Evolutionary conservation across 2,888 invertebrate genomes (phyloP), one percentile per base, ranked within the genome.

Genomic region (Pachydiplax longipennis): DNA sequence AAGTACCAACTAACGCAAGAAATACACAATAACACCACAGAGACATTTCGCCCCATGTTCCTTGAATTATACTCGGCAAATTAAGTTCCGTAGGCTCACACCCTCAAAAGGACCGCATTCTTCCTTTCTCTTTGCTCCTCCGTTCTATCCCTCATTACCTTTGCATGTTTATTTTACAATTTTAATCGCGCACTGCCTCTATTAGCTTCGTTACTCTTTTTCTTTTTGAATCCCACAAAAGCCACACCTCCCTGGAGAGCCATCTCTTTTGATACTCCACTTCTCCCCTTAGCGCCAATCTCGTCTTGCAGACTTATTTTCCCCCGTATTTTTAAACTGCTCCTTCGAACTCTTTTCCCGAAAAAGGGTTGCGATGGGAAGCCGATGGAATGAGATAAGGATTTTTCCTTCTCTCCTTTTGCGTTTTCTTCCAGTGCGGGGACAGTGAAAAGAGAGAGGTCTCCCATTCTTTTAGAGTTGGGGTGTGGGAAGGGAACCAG

Each of bases 161-260:
- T 48, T 48, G 48, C 87, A 44, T 37, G 25, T 90, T 73, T n/a
- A 40, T 48, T 73, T 90, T 37, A n/a, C 44, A 73, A 73, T 80
- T 48, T 90, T 80, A 90, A 90, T 90, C 90, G 18, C 90, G 18
- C 35, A 18, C 22, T 37, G 25, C 90, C 65, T 18, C 73, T 80
- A 44, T 73, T 73, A 40, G 65, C 90, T 73, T 73, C 90, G 65
- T 90, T 44, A 65, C 44, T 10, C 44, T 44, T 44, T 44, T 44
- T 44, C 6, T 40, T 2, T 6, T n/a, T n/a, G n/a, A 40, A 6
- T 6, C n/a, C 25, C 25, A 37, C 48, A 6, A 12, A 37, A 82
- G 6, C 82, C n/a, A n/a, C n/a, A n/a, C 3, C 48, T 37, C 53
- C 82, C 82, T 44, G 12, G 10, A 18, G 22, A 22, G 15, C 81